Evolutionary conservation across 2,888 invertebrate species (phyloP).

Genomic region (Thera obeliscata): DNA sequence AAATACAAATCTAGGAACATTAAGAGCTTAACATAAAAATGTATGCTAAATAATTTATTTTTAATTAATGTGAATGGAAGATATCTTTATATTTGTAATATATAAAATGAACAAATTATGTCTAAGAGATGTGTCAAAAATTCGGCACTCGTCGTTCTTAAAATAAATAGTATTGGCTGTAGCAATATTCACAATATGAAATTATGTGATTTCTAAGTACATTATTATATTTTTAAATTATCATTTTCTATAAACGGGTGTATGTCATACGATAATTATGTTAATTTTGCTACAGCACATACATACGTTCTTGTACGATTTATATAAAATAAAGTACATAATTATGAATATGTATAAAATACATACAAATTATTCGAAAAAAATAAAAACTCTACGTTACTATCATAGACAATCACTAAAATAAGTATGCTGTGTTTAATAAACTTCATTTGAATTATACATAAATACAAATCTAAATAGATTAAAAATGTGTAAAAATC

Average conservation of each 20-base stretch:
- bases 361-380: constrained; percentile 47
- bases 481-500: constrained; percentile 31
- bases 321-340: constrained; percentile 46
- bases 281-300: constrained; percentile 26
- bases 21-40: constrained; percentile 71
- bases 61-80: constrained; percentile 35
- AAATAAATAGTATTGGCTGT: constrained; percentile 17
- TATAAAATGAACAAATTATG: constrained; percentile 27
- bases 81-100: constrained; percentile 29
- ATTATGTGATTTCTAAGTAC: constrained; percentile 20
- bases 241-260: not conserved
- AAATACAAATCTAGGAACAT: constrained; percentile 82
- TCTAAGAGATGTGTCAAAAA: constrained; percentile 28
- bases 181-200: constrained; percentile 17
- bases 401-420: constrained; percentile 51
- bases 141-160: constrained; percentile 17
- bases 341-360: constrained; percentile 44
- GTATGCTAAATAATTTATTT: constrained; percentile 74
- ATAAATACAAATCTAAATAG: constrained; percentile 26
- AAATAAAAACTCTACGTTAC: constrained; percentile 24
- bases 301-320: constrained; percentile 28
- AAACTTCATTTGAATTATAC: constrained; percentile 29
- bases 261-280: constrained; percentile 8
- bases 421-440: constrained; percentile 33
- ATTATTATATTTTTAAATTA: constrained; percentile 17